Conservation (phyloP, 2,888 invertebrate genomes). For the Lycaena phlaeas region DNA sequence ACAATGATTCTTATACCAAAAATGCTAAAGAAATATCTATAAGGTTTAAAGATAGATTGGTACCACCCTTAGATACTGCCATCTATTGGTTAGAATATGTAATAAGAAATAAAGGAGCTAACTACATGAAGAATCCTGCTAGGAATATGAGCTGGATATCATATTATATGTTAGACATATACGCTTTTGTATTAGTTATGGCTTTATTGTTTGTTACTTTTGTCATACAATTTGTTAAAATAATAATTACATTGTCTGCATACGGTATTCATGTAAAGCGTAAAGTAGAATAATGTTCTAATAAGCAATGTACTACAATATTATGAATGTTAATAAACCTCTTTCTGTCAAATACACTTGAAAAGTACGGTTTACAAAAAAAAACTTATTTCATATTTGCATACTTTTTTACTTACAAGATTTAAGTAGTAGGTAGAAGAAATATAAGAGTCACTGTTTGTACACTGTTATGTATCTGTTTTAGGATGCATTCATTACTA, state of each 20-base stretch:
- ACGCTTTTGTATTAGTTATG: slow-evolving; percentile 26
- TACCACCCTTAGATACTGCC: slow-evolving; percentile 58
- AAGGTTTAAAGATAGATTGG: slow-evolving; percentile 66
- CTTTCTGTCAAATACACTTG: no score
- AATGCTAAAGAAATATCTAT: slow-evolving; percentile 48
- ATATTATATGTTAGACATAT: slow-evolving; percentile 55
- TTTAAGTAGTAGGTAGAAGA: no score
- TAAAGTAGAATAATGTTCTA: background rate
- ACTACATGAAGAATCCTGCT: slow-evolving; percentile 59
- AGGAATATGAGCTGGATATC: slow-evolving; percentile 48
- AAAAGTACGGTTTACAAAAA: no score
- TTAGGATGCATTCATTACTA: no score
- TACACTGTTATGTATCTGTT: no score
- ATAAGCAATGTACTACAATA: no score
- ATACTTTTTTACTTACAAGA: no score
- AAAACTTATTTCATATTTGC: no score
- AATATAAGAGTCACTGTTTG: no score
- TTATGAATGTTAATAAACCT: no score
- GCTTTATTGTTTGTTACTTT: background rate
- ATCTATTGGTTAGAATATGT: slow-evolving; percentile 73
- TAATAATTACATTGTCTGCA: background rate
- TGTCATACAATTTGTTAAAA: background rate
- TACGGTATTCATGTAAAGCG: background rate
- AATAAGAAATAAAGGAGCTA: slow-evolving; percentile 65
- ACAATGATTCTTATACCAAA: slow-evolving; percentile 35